Evolutionary conservation across 2,888 invertebrate genomes (phyloP).

Genomic region (Dorcus hopei): DNA sequence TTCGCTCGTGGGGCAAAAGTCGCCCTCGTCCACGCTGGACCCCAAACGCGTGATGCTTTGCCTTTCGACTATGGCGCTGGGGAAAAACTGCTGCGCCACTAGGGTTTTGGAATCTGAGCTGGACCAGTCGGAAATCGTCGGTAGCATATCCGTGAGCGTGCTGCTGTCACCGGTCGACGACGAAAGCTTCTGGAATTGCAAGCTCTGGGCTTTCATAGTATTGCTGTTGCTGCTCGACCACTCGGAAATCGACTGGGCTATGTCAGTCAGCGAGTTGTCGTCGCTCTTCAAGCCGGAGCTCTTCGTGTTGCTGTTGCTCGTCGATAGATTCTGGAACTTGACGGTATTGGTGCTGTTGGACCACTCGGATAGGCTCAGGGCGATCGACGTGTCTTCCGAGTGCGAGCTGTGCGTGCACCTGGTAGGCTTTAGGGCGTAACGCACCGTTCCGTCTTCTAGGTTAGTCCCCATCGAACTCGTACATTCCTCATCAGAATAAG

Average conservation of each 20-base stretch:
- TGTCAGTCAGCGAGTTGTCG: constrained; percentile 70
- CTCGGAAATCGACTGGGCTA: constrained; percentile 77
- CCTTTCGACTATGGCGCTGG: constrained; percentile 22
- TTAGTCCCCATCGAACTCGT: constrained; percentile 76
- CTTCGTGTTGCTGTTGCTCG: constrained; percentile 58
- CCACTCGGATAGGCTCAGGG: constrained; percentile 83
- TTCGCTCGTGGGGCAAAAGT: constrained; percentile 34
- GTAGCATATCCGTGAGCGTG: constrained; percentile 63
- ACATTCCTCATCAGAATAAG: constrained; percentile 70
- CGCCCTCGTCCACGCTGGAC: constrained; percentile 43
- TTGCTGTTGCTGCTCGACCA: constrained; percentile 80
- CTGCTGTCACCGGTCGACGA: constrained; percentile 44
- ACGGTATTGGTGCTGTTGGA: constrained; percentile 85
- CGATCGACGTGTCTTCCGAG: constrained; percentile 84
- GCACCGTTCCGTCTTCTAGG: constrained; percentile 73
- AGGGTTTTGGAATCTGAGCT: constrained; percentile 70
- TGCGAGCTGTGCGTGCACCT: constrained; percentile 81
- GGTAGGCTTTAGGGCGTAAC: constrained; percentile 73
- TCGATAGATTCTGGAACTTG: constrained; percentile 72
- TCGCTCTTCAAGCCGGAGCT: constrained; percentile 70
- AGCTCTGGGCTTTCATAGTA: constrained; percentile 63
- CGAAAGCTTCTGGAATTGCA: constrained; percentile 47
- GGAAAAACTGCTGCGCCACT: constrained; percentile 55
- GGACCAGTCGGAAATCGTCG: constrained; percentile 79
- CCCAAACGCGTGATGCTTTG: constrained; percentile 38